Conservation (phyloP, 2,888 invertebrate species). For the Didymodactylos carnosus region DNA sequence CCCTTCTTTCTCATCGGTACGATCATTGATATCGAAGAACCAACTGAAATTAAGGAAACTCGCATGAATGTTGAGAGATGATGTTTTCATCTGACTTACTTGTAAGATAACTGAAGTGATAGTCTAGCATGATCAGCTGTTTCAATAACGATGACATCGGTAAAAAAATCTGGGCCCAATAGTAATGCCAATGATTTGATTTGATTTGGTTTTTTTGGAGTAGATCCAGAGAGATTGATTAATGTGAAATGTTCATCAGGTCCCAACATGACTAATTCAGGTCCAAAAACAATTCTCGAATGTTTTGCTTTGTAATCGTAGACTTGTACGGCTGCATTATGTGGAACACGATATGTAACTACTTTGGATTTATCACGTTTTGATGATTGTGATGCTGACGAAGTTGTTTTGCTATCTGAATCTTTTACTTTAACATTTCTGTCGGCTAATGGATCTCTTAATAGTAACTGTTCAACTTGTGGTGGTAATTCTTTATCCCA, state of each 20-base stretch:
- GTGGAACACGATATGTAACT: conserved; percentile 36
- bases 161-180: conserved; percentile 39
- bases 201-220: conserved; percentile 37
- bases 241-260: conserved; percentile 40
- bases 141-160: conserved; percentile 38
- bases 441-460: conserved; percentile 36
- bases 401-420: not conserved
- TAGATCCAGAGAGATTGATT: conserved; percentile 37
- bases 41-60: no score
- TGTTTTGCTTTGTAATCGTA: conserved; percentile 40
- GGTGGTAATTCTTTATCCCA: conserved; percentile 34
- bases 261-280: conserved; percentile 39
- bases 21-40: conserved; percentile 34
- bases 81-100: no score
- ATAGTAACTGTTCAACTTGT: conserved; percentile 21
- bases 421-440: conserved; percentile 20
- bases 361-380: conserved; percentile 30
- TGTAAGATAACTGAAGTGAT: conserved; percentile 38
- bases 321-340: conserved; percentile 39
- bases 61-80: no score
- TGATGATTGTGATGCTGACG: not conserved
- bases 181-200: conserved; percentile 37
- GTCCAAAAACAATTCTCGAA: conserved; percentile 38
- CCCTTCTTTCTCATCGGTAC: conserved; percentile 24
- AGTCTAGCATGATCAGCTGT: conserved; percentile 39